Evolutionary conservation across 2,113 vertebrate species (phyloP).

Genomic region (Corythornis cristatus): DNA sequence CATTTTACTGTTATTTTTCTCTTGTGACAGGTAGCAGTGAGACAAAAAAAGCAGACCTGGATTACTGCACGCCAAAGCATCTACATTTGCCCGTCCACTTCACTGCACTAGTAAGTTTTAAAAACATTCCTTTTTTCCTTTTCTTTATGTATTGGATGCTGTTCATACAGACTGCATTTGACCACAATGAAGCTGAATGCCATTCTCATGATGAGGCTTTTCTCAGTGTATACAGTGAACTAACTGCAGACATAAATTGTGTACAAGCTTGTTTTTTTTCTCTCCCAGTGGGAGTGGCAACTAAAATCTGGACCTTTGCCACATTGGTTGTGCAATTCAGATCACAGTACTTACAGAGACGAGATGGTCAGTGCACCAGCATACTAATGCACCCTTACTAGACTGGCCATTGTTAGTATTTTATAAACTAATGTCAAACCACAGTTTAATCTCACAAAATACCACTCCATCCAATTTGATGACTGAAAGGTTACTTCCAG

Average conservation of each 20-base stretch:
- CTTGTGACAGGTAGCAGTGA: conserved; percentile 5
- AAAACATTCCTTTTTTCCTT: background rate
- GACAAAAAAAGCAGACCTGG: background rate
- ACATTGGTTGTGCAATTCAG: conserved; percentile 69
- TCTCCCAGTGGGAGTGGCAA: conserved; percentile 57
- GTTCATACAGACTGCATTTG: background rate
- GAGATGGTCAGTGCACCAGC: conserved; percentile 49
- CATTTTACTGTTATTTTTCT: conserved; percentile 55
- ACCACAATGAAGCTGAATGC: background rate
- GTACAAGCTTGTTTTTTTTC: background rate
- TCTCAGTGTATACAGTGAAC: background rate
- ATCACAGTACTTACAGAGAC: conserved; percentile 64
- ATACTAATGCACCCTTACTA: conserved; percentile 60
- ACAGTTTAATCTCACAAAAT: background rate
- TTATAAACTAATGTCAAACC: conserved; percentile 35
- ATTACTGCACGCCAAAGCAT: background rate
- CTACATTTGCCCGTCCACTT: background rate
- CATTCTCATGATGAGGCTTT: background rate
- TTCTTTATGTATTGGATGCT: background rate
- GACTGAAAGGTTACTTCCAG: background rate
- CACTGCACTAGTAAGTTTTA: background rate
- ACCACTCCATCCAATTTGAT: background rate
- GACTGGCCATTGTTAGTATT: conserved; percentile 32
- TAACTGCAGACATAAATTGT: conserved; percentile 42
- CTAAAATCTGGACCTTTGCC: conserved; percentile 60